phyloP scores from a whole-genome alignment of 1,140 invertebrate species.

The Lanistes nyassanus region DNA sequence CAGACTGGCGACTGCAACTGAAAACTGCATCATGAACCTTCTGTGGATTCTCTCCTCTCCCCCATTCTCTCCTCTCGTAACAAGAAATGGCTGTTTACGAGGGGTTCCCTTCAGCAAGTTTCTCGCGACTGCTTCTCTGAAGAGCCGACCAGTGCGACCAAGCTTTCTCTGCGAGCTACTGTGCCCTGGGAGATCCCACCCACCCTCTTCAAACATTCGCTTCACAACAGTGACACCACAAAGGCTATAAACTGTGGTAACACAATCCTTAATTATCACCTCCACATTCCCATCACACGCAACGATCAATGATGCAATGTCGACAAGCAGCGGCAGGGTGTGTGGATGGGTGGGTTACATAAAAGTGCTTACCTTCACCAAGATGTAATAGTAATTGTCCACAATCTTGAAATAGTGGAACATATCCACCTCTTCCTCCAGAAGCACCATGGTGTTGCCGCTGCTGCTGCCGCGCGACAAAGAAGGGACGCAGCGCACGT shows the following conservation, averaged over 20 bases:
- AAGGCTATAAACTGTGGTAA: too few species aligned
- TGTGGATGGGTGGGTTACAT: not conserved
- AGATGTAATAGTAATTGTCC: conserved; percentile 63
- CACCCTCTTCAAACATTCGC: too few species aligned
- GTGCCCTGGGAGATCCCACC: too few species aligned
- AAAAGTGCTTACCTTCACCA: conserved; percentile 53
- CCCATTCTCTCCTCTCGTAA: not conserved
- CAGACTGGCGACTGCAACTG: too few species aligned
- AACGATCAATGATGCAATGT: too few species aligned
- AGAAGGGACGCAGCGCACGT: too few species aligned
- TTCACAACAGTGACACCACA: too few species aligned
- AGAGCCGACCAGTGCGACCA: too few species aligned
- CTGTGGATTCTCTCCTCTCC: not conserved
- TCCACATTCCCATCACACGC: not conserved
- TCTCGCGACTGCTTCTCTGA: too few species aligned
- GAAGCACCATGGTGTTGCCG: conserved; percentile 44
- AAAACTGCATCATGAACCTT: not conserved
- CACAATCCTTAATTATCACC: not conserved
- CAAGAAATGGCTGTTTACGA: too few species aligned
- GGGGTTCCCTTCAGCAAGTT: too few species aligned
- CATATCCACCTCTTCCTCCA: conserved; percentile 47
- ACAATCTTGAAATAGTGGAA: conserved; percentile 62
- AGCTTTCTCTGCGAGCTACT: too few species aligned
- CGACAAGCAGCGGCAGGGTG: not conserved
- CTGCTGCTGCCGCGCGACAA: not conserved